Evolutionary conservation across 2,113 vertebrate genomes (phyloP).

Genomic region (Sylvia atricapilla): DNA sequence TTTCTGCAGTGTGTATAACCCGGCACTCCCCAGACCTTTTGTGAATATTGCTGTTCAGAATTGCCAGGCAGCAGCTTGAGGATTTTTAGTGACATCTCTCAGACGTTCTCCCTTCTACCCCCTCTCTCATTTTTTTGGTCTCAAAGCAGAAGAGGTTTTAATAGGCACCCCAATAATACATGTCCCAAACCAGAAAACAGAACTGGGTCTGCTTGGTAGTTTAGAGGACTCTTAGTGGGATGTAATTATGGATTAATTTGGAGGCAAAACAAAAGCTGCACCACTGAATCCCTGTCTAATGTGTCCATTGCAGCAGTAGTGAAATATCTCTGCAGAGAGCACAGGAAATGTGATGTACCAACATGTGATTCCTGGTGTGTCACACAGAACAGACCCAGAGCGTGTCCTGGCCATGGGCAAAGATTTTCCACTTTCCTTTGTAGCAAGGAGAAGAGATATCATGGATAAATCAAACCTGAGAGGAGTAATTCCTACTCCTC

Average conservation of each 20-base stretch:
- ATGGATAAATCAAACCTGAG: background rate
- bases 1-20: background rate
- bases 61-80: background rate
- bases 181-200: background rate
- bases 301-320: background rate
- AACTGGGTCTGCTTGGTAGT: background rate
- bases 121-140: background rate
- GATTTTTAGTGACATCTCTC: background rate
- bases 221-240: background rate
- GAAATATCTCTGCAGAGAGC: background rate
- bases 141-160: background rate
- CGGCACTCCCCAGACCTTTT: background rate
- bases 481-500: background rate
- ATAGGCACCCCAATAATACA: background rate
- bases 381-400: fast-evolving
- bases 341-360: background rate
- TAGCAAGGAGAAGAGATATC: background rate
- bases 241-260: background rate
- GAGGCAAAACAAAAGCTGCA: background rate
- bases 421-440: background rate
- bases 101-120: background rate
- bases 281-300: background rate
- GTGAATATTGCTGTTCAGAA: background rate
- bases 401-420: background rate
- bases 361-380: background rate